Evolutionary conservation across 2,888 invertebrate species (phyloP).

Genomic region (Dasypolia templi): DNA sequence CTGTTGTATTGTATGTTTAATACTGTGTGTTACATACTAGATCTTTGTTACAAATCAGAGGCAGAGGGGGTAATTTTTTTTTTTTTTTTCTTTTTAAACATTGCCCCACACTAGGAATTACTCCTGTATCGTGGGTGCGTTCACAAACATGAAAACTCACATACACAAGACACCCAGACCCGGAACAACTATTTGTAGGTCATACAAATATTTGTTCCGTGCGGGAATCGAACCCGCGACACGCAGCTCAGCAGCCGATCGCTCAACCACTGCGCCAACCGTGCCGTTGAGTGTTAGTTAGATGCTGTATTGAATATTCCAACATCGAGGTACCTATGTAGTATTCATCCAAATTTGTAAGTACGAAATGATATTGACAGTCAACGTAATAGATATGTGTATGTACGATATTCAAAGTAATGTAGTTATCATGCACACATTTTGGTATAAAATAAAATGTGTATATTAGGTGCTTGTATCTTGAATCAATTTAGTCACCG

Average conservation of each 20-base stretch:
- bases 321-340: neutral
- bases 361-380: neutral
- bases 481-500: neutral
- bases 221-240: too few species aligned
- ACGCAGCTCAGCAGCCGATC: too few species aligned
- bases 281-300: slow-evolving; percentile 19
- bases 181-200: too few species aligned
- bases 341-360: neutral
- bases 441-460: neutral
- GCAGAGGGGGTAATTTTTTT: slow-evolving; percentile 28
- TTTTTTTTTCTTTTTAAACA: too few species aligned
- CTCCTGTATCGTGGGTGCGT: too few species aligned
- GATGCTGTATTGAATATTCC: slow-evolving; percentile 29
- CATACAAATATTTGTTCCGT: too few species aligned
- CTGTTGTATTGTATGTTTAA: slow-evolving; percentile 3
- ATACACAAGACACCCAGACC: too few species aligned
- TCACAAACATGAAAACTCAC: too few species aligned
- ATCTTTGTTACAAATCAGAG: slow-evolving; percentile 16
- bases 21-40: neutral
- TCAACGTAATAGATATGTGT: neutral
- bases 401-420: neutral
- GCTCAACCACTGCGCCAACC: too few species aligned
- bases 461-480: neutral
- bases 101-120: too few species aligned
- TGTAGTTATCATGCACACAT: neutral